Conservation (phyloP, 2,888 invertebrate species). For the Rugalucina vietnamica region DNA sequence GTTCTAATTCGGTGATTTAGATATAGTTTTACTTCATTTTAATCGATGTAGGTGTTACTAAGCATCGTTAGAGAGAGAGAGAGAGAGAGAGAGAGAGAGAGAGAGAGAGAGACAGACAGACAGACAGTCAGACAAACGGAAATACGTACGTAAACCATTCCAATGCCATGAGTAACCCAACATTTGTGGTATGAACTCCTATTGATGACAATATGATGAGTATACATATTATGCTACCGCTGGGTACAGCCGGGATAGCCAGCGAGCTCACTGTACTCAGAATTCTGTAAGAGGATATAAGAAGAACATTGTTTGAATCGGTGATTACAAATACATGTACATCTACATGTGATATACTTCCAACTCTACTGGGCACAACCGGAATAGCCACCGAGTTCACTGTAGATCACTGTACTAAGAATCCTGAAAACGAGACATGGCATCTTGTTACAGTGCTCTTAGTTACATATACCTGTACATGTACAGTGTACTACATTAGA, state of each 20-base stretch:
- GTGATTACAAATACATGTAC: constrained; percentile 35
- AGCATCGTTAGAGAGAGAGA: too few relatives aligned
- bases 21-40: too few relatives aligned
- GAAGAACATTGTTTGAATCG: neutral
- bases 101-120: too few relatives aligned
- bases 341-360: constrained; percentile 65
- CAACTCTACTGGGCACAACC: constrained; percentile 66
- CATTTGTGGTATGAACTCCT: constrained; percentile 58
- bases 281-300: constrained; percentile 62
- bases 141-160: constrained; percentile 74
- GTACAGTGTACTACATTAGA: too few relatives aligned
- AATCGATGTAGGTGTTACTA: too few relatives aligned
- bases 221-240: constrained; percentile 66
- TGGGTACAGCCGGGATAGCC: constrained; percentile 70
- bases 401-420: constrained; percentile 64
- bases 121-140: too few relatives aligned
- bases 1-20: too few relatives aligned
- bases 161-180: constrained; percentile 70
- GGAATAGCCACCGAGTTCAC: constrained; percentile 70
- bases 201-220: constrained; percentile 69
- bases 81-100: too few relatives aligned
- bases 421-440: too few relatives aligned
- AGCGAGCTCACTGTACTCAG: constrained; percentile 67
- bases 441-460: too few relatives aligned
- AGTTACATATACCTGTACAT: too few relatives aligned